phyloP scores from a whole-genome alignment of 2,888 invertebrate genomes.

The Platerodrilus igneus region DNA sequence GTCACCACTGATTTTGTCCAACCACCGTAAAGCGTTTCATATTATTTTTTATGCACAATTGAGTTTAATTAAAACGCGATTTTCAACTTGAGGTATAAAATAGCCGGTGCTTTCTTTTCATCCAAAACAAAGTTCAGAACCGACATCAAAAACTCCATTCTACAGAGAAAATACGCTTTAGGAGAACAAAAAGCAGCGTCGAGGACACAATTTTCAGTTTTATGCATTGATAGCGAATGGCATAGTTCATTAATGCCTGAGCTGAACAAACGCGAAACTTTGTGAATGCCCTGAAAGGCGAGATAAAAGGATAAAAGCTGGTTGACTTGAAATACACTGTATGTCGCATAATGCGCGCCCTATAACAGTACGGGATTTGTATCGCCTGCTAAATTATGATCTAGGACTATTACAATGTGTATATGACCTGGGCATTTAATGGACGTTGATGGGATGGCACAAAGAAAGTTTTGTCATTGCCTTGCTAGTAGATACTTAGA shows the following conservation, averaged over 20 bases:
- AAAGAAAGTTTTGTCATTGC: too few relatives aligned
- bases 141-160: slow-evolving; percentile 21
- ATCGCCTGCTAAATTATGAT: too few relatives aligned
- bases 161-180: slow-evolving; percentile 29
- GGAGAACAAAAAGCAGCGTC: slow-evolving; percentile 30
- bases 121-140: slow-evolving; percentile 20
- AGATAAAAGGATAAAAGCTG: slow-evolving; percentile 49
- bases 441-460: too few relatives aligned
- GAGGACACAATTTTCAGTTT: slow-evolving; percentile 42
- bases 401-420: too few relatives aligned
- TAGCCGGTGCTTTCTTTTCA: slow-evolving; percentile 17
- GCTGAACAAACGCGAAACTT: slow-evolving; percentile 44
- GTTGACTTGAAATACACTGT: slow-evolving; percentile 43
- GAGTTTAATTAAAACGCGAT: slow-evolving; percentile 19
- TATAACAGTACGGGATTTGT: too few relatives aligned
- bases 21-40: too few relatives aligned
- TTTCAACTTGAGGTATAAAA: slow-evolving; percentile 15
- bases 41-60: too few relatives aligned
- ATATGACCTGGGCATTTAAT: too few relatives aligned
- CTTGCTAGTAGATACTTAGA: too few relatives aligned
- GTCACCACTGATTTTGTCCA: too few relatives aligned
- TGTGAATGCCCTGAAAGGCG: slow-evolving; percentile 46
- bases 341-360: slow-evolving; percentile 36
- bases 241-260: slow-evolving; percentile 46
- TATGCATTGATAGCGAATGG: slow-evolving; percentile 44